phyloP scores from a whole-genome alignment of 1,140 invertebrate genomes.

The Cotesia chilonis region DNA sequence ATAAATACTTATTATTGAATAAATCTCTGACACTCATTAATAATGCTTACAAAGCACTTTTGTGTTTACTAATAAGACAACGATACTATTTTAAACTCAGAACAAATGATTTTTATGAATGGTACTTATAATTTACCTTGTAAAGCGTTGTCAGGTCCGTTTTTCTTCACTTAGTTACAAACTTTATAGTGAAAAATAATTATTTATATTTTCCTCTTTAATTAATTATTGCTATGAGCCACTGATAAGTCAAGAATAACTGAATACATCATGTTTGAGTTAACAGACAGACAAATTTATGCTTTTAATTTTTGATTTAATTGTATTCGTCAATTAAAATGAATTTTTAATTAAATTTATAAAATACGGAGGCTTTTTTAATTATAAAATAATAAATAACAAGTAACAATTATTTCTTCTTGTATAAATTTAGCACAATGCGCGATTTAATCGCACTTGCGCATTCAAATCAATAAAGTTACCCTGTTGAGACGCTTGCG shows the following conservation, averaged over 20 bases:
- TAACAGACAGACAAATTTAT: too few relatives aligned
- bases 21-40: too few relatives aligned
- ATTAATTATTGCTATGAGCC: slow-evolving; percentile 31
- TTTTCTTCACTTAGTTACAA: slow-evolving; percentile 56
- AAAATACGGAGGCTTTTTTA: background rate
- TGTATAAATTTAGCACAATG: slow-evolving; percentile 31
- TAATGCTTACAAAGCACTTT: too few relatives aligned
- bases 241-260: too few relatives aligned
- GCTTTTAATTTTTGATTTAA: too few relatives aligned
- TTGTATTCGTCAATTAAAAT: too few relatives aligned
- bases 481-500: slow-evolving; percentile 45
- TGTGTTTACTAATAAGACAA: too few relatives aligned
- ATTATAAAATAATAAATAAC: slow-evolving; percentile 16
- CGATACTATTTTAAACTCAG: too few relatives aligned
- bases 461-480: slow-evolving; percentile 62
- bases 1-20: background rate
- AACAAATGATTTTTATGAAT: background rate
- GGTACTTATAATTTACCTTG: slow-evolving; percentile 50
- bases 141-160: slow-evolving; percentile 64
- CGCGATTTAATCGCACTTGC: slow-evolving; percentile 46
- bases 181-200: slow-evolving; percentile 41
- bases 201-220: slow-evolving; percentile 31
- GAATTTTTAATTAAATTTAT: too few relatives aligned
- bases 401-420: slow-evolving; percentile 18
- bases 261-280: too few relatives aligned